phyloP scores from a whole-genome alignment of 1,140 invertebrate species.

The Leptinotarsa texana region DNA sequence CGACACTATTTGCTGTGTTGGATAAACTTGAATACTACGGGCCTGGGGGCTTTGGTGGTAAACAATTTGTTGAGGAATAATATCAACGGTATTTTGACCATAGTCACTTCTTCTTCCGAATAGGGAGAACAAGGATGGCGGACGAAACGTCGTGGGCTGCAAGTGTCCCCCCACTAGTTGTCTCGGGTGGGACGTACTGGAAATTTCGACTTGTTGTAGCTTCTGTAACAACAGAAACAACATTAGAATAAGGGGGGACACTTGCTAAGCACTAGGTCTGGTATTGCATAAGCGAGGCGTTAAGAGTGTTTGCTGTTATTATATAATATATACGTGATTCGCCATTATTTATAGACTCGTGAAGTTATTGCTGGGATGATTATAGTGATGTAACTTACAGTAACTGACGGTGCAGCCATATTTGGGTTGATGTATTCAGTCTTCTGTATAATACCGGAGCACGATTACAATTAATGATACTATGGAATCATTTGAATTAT shows the following conservation, averaged over 20 bases:
- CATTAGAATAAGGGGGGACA: slow-evolving; percentile 23
- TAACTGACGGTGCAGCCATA: neutral
- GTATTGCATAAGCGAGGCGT: slow-evolving; percentile 2
- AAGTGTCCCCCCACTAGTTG: slow-evolving; percentile 50
- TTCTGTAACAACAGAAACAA: slow-evolving; percentile 54
- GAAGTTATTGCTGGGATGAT: neutral
- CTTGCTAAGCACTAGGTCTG: slow-evolving; percentile 12
- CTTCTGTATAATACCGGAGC: no score
- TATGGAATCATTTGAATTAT: no score
- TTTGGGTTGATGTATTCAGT: no score
- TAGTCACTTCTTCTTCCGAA: slow-evolving; percentile 27
- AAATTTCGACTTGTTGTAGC: slow-evolving; percentile 37
- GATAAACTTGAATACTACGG: neutral
- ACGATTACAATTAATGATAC: no score
- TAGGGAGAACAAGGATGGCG: slow-evolving; percentile 32
- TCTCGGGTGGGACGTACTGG: slow-evolving; percentile 13
- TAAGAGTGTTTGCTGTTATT: no score
- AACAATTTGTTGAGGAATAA: slow-evolving; percentile 6
- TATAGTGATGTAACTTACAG: neutral
- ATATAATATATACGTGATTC: no score
- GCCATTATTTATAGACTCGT: neutral
- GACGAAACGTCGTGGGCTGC: slow-evolving; percentile 52
- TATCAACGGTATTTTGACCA: neutral
- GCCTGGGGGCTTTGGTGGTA: neutral
- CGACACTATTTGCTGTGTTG: slow-evolving; percentile 39